Percentiles rank a stretch among this genome's conserved stretches.
These are phyloP conservation scores for Pseudocheirus occidentalis DNA, from an alignment of 2,797 vertebrate genomes.

Conservation along the genomic window DNA sequence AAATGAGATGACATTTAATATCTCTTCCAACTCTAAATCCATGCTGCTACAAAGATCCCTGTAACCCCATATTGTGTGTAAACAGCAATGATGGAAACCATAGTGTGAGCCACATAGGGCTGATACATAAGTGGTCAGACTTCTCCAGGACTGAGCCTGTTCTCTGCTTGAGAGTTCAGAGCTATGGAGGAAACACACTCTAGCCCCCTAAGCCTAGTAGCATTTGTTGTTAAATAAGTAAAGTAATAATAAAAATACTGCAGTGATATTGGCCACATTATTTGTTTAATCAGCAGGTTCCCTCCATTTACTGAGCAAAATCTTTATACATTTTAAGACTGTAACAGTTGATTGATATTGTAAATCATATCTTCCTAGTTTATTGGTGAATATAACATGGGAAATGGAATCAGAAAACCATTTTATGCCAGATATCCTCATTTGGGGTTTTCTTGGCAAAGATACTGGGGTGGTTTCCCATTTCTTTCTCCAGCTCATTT, in stretches of 20 bases:
- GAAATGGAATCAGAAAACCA: not conserved
- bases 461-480: no score
- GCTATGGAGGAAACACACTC: no score
- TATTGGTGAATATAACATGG: not conserved
- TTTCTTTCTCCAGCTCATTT: no score
- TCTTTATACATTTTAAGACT: not conserved
- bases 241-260: constrained; percentile 6
- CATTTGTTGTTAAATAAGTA: not conserved
- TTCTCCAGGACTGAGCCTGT: no score
- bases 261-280: not conserved
- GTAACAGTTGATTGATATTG: not conserved
- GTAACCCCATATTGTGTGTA: not conserved
- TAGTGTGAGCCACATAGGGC: not conserved
- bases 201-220: no score
- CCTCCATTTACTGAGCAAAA: constrained; percentile 4
- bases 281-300: constrained; percentile 24
- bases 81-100: not conserved
- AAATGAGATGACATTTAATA: no score
- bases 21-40: no score
- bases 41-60: not conserved
- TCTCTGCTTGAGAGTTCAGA: no score
- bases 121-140: not conserved
- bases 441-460: no score
- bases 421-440: not conserved
- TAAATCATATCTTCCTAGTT: constrained; percentile 2